A percentile compares a stretch with the other conserved stretches of the same genome.
These are phyloP conservation scores for Psilopogon haemacephalus DNA, from an alignment of 2,113 vertebrate genomes.

Conservation along the genomic window DNA sequence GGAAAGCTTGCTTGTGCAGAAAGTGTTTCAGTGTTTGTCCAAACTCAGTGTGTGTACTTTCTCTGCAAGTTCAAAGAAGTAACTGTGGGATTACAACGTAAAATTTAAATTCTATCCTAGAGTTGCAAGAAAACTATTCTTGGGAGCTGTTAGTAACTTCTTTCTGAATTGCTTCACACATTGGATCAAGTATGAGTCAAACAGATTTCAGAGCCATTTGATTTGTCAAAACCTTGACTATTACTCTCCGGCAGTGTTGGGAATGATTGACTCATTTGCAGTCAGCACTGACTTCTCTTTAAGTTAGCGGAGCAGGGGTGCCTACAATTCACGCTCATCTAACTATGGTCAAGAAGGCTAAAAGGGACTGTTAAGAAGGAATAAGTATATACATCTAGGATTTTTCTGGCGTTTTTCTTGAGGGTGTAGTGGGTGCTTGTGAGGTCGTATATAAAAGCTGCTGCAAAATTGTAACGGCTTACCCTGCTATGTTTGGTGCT, in stretches of 20 bases:
- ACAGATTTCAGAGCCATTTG: not conserved
- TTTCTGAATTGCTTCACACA: not conserved
- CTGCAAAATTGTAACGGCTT: not conserved
- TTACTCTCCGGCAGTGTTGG: accelerated
- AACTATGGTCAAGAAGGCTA: not conserved
- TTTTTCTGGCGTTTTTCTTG: not conserved
- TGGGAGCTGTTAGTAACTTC: not conserved
- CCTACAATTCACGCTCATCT: not conserved
- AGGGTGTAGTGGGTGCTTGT: not conserved
- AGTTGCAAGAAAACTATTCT: not conserved
- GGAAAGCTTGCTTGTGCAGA: not conserved
- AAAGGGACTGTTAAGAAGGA: not conserved
- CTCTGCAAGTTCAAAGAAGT: not conserved
- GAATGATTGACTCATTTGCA: not conserved
- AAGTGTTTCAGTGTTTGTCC: not conserved
- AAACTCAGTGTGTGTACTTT: not conserved
- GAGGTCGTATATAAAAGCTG: not conserved
- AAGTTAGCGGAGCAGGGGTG: not conserved
- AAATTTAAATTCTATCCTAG: not conserved
- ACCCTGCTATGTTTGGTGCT: not conserved
- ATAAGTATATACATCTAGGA: not conserved
- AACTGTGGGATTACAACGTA: accelerated
- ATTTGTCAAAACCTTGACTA: not conserved
- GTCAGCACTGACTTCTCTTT: not conserved
- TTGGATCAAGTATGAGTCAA: not conserved